These are phyloP conservation scores for Pseudocheirus occidentalis DNA, from an alignment of 2,797 vertebrate genomes.

Conservation along the genomic window DNA sequence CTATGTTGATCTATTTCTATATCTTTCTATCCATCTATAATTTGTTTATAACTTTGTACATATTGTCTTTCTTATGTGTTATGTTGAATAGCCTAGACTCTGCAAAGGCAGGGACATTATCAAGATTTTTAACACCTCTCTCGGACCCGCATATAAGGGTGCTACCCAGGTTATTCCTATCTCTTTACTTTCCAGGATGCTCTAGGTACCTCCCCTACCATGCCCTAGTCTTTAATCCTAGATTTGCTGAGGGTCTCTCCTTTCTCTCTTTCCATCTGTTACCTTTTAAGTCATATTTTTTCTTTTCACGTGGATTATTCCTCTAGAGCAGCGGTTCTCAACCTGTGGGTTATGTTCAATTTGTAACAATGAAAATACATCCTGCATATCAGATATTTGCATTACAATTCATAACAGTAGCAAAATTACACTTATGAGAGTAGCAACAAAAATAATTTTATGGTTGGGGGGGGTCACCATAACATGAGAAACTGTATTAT, in stretches of 20 bases:
- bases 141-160: background rate
- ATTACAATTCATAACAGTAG: no score
- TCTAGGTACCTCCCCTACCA: background rate
- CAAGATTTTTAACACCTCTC: background rate
- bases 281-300: background rate
- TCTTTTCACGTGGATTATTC: background rate
- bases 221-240: background rate
- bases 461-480: no score
- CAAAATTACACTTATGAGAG: no score
- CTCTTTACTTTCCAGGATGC: background rate
- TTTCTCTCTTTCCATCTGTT: background rate
- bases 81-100: background rate
- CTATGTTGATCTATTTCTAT: no score
- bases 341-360: no score
- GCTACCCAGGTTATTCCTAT: background rate
- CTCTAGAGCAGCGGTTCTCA: background rate
- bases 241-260: background rate
- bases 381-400: no score
- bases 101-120: background rate
- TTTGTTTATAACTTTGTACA: background rate
- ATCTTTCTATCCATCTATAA: background rate
- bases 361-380: no score
- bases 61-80: no score
- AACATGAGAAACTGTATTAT: no score
- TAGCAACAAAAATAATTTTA: no score